A percentile compares a stretch with the other conserved stretches of the same genome.
Conservation (phyloP, 2,888 invertebrate genomes). For the Nemoura dubitans region DNA sequence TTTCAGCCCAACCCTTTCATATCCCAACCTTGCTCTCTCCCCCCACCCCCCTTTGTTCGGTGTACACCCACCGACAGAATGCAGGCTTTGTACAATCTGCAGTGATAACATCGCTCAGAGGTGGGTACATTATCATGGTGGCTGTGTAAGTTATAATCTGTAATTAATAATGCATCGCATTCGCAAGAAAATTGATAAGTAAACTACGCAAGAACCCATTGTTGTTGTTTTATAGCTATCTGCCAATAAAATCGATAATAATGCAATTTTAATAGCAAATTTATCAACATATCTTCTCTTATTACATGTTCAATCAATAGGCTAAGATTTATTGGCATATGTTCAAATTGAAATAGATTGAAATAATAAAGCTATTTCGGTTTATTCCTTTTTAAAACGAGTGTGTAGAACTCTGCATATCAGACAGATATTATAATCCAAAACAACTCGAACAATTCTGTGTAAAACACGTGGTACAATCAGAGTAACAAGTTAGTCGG, state of each 20-base stretch:
- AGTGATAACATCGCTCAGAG: too few species aligned
- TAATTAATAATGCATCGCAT: too few species aligned
- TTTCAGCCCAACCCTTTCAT: constrained; percentile 40
- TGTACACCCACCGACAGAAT: constrained; percentile 21
- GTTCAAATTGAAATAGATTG: too few species aligned
- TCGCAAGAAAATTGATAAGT: too few species aligned
- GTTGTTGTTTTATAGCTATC: too few species aligned
- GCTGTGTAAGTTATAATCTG: too few species aligned
- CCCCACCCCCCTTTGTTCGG: constrained; percentile 8
- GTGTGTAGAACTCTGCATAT: neutral
- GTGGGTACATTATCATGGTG: too few species aligned
- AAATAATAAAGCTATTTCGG: neutral
- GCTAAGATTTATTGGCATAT: neutral
- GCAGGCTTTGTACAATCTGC: too few species aligned
- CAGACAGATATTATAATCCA: neutral
- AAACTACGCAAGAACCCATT: too few species aligned
- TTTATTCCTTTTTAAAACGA: neutral
- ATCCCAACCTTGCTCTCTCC: constrained; percentile 28
- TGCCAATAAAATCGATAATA: too few species aligned
- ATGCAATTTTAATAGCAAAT: too few species aligned
- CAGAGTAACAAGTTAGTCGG: neutral
- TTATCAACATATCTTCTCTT: neutral
- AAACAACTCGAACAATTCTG: neutral
- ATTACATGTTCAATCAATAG: neutral
- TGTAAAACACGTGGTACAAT: neutral